Evolutionary conservation across 2,888 invertebrate genomes (phyloP).

Genomic region (Terebella lapidaria): DNA sequence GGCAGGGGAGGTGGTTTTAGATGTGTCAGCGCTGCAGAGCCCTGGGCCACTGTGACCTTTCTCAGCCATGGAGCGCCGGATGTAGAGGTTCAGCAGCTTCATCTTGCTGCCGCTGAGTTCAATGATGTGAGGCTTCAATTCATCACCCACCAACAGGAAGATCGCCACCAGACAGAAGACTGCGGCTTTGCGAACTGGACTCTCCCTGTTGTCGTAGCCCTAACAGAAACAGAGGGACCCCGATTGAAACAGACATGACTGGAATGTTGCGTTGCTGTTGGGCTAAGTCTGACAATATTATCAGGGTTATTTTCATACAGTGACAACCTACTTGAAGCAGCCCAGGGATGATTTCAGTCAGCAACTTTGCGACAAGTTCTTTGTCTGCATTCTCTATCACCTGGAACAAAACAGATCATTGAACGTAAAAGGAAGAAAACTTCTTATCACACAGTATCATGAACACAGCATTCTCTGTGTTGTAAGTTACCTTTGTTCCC

Average conservation of each 20-base stretch:
- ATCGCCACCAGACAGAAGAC: constrained; percentile 96
- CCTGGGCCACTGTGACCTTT: constrained; percentile 25
- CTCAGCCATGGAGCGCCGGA: constrained; percentile 59
- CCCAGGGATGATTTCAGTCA: constrained; percentile 79
- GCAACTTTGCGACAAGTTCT: constrained; percentile 51
- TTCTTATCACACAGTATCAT: too few relatives aligned
- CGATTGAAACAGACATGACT: too few relatives aligned
- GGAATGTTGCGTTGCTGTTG: too few relatives aligned
- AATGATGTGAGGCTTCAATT: constrained; percentile 70
- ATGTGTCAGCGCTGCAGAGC: constrained; percentile 10
- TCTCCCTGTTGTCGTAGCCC: constrained; percentile 87
- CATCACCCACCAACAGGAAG: constrained; percentile 80
- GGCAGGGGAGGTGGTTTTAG: constrained; percentile 18
- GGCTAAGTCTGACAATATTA: too few relatives aligned
- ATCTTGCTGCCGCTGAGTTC: constrained; percentile 81
- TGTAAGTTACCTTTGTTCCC: constrained; percentile 48
- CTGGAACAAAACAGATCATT: constrained; percentile 22
- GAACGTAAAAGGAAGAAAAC: not conserved
- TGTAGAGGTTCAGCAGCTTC: constrained; percentile 75
- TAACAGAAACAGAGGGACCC: too few relatives aligned
- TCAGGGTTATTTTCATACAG: too few relatives aligned
- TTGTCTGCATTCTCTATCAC: constrained; percentile 26
- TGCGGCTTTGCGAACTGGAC: constrained; percentile 89
- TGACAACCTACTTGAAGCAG: too few relatives aligned
- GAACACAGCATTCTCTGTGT: too few relatives aligned